Conservation (phyloP, 2,888 invertebrate species). For the Blomia tropicalis region DNA sequence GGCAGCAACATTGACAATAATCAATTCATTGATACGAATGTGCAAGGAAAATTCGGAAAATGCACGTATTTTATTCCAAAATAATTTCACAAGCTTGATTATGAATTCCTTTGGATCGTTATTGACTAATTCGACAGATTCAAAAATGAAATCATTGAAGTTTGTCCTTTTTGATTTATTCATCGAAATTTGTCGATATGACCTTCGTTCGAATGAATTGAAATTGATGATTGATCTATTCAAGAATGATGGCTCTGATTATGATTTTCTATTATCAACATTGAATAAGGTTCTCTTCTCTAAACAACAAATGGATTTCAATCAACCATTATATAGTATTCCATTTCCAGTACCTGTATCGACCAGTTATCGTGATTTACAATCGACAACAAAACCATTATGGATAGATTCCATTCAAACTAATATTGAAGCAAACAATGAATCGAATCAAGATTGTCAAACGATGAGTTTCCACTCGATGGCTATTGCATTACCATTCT, state of each 20-base stretch:
- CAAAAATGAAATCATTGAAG: conserved; percentile 1
- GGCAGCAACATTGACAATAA: background rate
- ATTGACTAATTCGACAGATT: background rate
- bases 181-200: background rate
- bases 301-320: background rate
- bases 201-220: conserved; percentile 5
- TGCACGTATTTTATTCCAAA: conserved; percentile 8
- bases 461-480: background rate
- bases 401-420: background rate
- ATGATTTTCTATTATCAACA: conserved; percentile 14
- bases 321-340: conserved; percentile 13
- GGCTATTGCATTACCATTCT: background rate
- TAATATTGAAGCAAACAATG: background rate
- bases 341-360: conserved; percentile 9
- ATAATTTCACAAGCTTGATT: conserved; percentile 12
- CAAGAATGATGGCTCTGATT: conserved; percentile 13
- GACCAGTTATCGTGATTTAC: background rate
- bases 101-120: background rate
- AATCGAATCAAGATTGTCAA: background rate
- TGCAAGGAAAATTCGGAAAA: conserved; percentile 21
- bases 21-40: background rate
- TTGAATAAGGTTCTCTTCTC: conserved; percentile 10
- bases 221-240: conserved; percentile 19
- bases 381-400: background rate
- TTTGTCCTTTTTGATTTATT: conserved; percentile 14